A percentile compares a stretch with the other conserved stretches of the same genome.
Conservation (phyloP, 2,797 vertebrate species). For the Perdix hodgsoniae region DNA sequence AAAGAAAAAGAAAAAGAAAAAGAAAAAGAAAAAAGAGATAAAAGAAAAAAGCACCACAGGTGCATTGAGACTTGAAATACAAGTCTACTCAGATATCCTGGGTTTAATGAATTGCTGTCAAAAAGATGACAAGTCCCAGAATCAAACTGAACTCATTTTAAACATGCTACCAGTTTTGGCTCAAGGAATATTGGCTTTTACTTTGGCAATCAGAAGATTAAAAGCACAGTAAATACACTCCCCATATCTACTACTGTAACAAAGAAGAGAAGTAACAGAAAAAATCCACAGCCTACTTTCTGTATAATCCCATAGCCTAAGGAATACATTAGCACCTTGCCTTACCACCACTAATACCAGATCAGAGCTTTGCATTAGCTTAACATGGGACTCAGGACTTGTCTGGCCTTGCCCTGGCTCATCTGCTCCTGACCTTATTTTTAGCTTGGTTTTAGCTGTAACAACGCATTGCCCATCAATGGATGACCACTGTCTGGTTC, state of each 20-base stretch:
- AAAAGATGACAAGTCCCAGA: neutral
- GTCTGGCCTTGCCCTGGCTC: slow-evolving; percentile 30
- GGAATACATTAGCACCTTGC: neutral
- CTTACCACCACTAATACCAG: neutral
- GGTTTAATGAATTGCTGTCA: no score
- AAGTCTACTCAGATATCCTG: neutral
- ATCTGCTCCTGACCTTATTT: slow-evolving; percentile 37
- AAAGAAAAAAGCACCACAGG: neutral
- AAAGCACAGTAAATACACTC: neutral
- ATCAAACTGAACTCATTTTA: rapidly evolving
- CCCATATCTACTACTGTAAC: neutral
- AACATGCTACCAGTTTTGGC: neutral
- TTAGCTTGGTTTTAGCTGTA: slow-evolving; percentile 7
- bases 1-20: neutral
- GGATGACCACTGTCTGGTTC: neutral
- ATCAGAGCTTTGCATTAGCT: neutral
- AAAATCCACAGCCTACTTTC: neutral
- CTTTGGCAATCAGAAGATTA: neutral
- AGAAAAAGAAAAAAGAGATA: neutral
- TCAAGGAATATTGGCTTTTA: neutral
- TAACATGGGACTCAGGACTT: neutral
- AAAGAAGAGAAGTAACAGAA: neutral
- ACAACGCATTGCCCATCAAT: neutral
- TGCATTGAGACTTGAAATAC: neutral
- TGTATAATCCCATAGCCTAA: neutral